Percentiles rank a stretch among this genome's conserved stretches.
Evolutionary conservation across 2,888 invertebrate genomes (phyloP).

Genomic region (Heteromurus nitidus): DNA sequence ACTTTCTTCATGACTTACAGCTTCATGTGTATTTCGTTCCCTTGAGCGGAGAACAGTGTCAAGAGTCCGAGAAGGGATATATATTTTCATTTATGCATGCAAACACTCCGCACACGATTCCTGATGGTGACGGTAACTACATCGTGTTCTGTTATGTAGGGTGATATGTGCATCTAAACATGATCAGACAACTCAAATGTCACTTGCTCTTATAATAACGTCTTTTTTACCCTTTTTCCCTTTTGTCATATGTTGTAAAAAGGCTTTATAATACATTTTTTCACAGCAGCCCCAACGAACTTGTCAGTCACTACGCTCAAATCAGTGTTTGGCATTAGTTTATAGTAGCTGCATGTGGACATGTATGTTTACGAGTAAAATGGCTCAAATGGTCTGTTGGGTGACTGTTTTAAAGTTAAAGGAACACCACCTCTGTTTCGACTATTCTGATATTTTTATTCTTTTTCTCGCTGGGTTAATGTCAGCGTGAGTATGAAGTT

Average conservation of each 20-base stretch:
- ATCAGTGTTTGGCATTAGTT: neutral
- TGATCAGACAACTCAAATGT: slow-evolving; percentile 43
- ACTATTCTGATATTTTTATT: neutral
- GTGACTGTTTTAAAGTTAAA: slow-evolving; percentile 30
- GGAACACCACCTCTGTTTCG: slow-evolving; percentile 42
- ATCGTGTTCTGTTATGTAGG: too few relatives aligned
- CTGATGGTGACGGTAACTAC: too few relatives aligned
- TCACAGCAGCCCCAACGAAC: slow-evolving; percentile 36
- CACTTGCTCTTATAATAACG: slow-evolving; percentile 32
- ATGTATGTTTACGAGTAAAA: neutral
- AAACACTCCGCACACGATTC: too few relatives aligned
- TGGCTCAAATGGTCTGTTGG: slow-evolving; percentile 21
- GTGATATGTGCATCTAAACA: slow-evolving; percentile 20
- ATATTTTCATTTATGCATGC: slow-evolving; percentile 3
- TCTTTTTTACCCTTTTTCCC: slow-evolving; percentile 23
- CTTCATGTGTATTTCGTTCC: slow-evolving; percentile 7
- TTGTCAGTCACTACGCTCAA: neutral
- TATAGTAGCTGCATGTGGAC: neutral
- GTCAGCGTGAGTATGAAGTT: slow-evolving; percentile 37
- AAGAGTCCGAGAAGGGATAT: slow-evolving; percentile 22
- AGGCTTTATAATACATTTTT: slow-evolving; percentile 28
- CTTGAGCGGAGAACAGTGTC: slow-evolving; percentile 38
- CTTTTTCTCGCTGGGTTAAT: slow-evolving; percentile 44
- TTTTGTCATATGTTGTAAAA: slow-evolving; percentile 4
- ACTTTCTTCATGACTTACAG: slow-evolving; percentile 63